Conservation (phyloP, 2,797 vertebrate species). For the Sternotherus odoratus region DNA sequence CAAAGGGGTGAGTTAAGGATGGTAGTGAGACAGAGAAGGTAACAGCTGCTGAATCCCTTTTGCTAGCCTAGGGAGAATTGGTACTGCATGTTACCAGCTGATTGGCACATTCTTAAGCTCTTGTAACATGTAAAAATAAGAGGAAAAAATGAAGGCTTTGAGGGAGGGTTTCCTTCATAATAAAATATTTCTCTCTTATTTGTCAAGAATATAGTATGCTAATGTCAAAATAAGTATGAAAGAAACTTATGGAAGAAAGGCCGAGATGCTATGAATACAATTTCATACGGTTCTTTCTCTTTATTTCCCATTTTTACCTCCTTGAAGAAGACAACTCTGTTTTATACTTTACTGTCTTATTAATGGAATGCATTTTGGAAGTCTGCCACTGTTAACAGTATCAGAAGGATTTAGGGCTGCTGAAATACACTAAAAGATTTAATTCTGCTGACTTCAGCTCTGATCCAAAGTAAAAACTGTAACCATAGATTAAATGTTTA, state of each 20-base stretch:
- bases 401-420: conserved; percentile 85
- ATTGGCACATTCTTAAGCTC: conserved; percentile 75
- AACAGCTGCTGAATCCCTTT: conserved; percentile 80
- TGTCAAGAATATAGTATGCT: conserved; percentile 61
- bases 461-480: conserved; percentile 82
- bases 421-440: conserved; percentile 85
- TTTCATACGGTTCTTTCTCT: conserved; percentile 70
- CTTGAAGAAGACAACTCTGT: conserved; percentile 81
- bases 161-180: conserved; percentile 37
- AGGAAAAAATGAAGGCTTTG: conserved; percentile 59
- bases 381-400: conserved; percentile 84
- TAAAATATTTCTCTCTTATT: conserved; percentile 52
- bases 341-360: conserved; percentile 86
- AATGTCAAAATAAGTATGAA: conserved; percentile 74
- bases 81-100: conserved; percentile 52
- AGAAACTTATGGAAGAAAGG: conserved; percentile 71
- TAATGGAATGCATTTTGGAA: conserved; percentile 85
- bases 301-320: conserved; percentile 53
- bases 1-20: conserved; percentile 9
- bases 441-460: conserved; percentile 87
- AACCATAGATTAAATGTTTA: conserved; percentile 87
- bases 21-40: conserved; percentile 75
- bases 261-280: conserved; percentile 58
- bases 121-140: conserved; percentile 69
- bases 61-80: conserved; percentile 77